Evolutionary conservation across 1,140 invertebrate genomes (phyloP).

Genomic region (Pygmarrhopalites habei): DNA sequence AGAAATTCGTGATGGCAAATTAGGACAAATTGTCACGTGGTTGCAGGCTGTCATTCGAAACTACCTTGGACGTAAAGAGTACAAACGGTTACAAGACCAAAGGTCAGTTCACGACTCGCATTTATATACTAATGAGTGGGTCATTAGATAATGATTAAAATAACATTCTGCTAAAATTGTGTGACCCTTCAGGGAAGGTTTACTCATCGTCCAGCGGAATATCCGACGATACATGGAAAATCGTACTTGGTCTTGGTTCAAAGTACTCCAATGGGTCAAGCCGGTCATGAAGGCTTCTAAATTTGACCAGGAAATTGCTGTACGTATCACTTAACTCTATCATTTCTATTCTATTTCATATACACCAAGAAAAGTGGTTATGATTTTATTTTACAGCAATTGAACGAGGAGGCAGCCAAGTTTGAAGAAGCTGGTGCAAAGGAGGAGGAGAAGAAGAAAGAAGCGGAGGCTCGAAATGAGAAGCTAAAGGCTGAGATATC

Average conservation of each 20-base stretch:
- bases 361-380: too few relatives aligned
- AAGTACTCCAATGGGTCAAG: slow-evolving; percentile 98
- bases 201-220: slow-evolving; percentile 97
- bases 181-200: slow-evolving; percentile 61
- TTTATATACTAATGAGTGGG: too few relatives aligned
- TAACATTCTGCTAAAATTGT: too few relatives aligned
- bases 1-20: slow-evolving; percentile 97
- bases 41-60: slow-evolving; percentile 93
- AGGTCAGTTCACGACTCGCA: too few relatives aligned
- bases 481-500: slow-evolving; percentile 90
- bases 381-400: too few relatives aligned
- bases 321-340: too few relatives aligned
- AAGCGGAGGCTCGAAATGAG: slow-evolving; percentile 83
- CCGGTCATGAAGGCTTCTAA: slow-evolving; percentile 95
- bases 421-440: slow-evolving; percentile 87
- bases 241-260: slow-evolving; percentile 99
- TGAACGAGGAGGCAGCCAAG: slow-evolving; percentile 90
- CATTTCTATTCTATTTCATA: too few relatives aligned
- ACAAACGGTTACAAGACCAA: slow-evolving; percentile 97
- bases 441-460: too few relatives aligned
- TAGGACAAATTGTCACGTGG: slow-evolving; percentile 96
- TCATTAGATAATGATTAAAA: too few relatives aligned
- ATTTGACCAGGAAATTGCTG: slow-evolving; percentile 97
- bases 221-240: slow-evolving; percentile 96
- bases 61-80: slow-evolving; percentile 82